Evolutionary conservation across 2,888 invertebrate species (phyloP), one percentile per base, ranked within the genome.

Genomic region (Petrophora chlorosata): DNA sequence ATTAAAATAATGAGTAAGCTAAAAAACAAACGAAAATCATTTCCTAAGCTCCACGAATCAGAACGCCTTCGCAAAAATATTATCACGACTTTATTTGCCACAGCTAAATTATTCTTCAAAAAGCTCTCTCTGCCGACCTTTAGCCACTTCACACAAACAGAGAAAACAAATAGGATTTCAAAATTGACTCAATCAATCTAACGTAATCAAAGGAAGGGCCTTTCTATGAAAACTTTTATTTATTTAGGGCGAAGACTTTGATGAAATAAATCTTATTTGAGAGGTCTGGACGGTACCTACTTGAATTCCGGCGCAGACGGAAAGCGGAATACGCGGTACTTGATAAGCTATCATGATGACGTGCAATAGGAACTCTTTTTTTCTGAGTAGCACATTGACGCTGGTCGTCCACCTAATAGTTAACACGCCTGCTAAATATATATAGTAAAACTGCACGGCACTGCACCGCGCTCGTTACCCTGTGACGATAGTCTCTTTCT

Each of bases 221-320:
- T 15, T 9, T 47, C 26, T 19, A 19, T 16, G 19, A 32, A 46
- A 41, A 30, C 16, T 30, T 25, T 32, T 36, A 22, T 25, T 35
- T 28, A 13, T 12, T 23, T 13, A 22, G 23, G 22, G 13, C 14
- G 9, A 35, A 15, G 17, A 16, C 9, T 26, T 17, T 25, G 19
- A 43, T 47, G 23, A 44, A 35, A 36, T 36, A 41, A 45, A 41
- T 36, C 13, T n/a, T 14, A 16, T 32, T 40, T 47, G 13, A 16
- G 16, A 34, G 43, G 12, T 30, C 22, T 10, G 17, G 10, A n/a
- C n/a, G n/a, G 15, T 36, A 10, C 14, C 23, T 32, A 5, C 16
- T 29, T 22, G 12, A 19, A 12, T 5, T 5, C 7, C 7, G 29
- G 12, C 29, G 7, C 14, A 3, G 7, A 2, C 14, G 12, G 0